These are phyloP conservation scores for Gryllus longicercus DNA, from an alignment of 2,888 invertebrate species.

Conservation along the genomic window DNA sequence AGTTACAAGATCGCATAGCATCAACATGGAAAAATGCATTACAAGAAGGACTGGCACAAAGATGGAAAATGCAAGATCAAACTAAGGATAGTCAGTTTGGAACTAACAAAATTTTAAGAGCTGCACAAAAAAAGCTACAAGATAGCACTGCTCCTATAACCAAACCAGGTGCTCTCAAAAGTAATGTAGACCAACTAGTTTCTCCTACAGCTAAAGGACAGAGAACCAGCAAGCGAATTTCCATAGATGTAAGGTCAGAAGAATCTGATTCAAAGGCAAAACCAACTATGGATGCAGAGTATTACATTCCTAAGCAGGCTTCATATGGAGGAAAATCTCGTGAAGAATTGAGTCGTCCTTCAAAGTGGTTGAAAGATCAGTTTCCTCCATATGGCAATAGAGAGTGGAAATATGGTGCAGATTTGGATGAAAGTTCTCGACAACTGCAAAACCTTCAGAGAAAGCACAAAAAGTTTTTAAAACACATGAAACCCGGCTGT, in stretches of 20 bases:
- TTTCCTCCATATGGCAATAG: not conserved
- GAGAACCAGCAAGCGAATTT: too few species aligned
- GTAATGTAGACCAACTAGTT: too few species aligned
- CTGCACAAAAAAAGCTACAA: too few species aligned
- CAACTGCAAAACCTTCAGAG: not conserved
- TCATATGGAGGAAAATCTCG: not conserved
- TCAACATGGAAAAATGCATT: not conserved
- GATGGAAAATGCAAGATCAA: not conserved
- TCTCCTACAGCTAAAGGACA: too few species aligned
- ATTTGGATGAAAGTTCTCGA: not conserved
- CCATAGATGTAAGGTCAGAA: too few species aligned
- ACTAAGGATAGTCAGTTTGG: too few species aligned
- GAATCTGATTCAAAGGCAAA: too few species aligned
- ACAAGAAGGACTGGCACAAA: not conserved
- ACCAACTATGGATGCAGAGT: too few species aligned
- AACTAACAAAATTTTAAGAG: too few species aligned
- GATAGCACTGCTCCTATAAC: too few species aligned
- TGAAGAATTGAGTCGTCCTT: not conserved
- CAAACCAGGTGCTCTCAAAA: too few species aligned
- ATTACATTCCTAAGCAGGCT: too few species aligned
- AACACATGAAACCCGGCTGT: not conserved
- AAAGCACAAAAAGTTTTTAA: slow-evolving; percentile 5
- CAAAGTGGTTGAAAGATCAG: not conserved
- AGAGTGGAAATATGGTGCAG: not conserved
- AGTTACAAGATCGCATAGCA: not conserved